A percentile compares a stretch with the other conserved stretches of the same genome.
These are phyloP conservation scores for Caloenas nicobarica DNA, from an alignment of 2,113 vertebrate genomes.

Conservation along the genomic window DNA sequence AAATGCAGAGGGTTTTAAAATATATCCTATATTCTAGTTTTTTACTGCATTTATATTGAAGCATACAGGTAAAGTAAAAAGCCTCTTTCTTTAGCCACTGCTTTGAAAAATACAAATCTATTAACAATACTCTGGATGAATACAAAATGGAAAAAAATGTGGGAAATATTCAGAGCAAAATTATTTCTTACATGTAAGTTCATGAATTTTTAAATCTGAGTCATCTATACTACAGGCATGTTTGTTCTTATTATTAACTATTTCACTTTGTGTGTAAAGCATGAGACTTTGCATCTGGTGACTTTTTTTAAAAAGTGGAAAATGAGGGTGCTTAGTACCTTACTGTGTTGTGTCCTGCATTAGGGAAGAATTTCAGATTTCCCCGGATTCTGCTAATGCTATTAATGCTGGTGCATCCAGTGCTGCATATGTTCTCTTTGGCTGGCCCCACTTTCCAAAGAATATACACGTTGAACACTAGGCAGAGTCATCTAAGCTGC, in stretches of 20 bases:
- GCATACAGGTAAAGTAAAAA: not conserved
- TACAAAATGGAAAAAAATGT: not conserved
- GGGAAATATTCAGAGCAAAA: not conserved
- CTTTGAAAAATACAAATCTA: not conserved
- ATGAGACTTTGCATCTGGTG: not conserved
- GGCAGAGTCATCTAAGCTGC: not conserved
- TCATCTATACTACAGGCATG: not conserved
- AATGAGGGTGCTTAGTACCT: not conserved
- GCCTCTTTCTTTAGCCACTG: not conserved
- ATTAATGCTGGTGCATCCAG: constrained; percentile 55
- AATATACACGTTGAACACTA: not conserved
- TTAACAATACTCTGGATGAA: not conserved
- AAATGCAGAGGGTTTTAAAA: not conserved
- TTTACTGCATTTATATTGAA: not conserved
- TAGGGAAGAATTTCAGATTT: constrained; percentile 69
- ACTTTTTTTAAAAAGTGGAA: not conserved
- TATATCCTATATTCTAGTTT: not conserved
- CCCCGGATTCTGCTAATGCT: constrained; percentile 47
- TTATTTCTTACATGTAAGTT: not conserved
- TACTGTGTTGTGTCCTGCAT: not conserved
- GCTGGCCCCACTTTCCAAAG: not conserved
- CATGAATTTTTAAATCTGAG: not conserved
- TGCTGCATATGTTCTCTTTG: constrained; percentile 42
- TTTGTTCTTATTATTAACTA: not conserved
- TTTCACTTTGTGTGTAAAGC: not conserved